Conservation (phyloP, 92 coral and sea anemone species). For the Palythoa heliodiscus region DNA sequence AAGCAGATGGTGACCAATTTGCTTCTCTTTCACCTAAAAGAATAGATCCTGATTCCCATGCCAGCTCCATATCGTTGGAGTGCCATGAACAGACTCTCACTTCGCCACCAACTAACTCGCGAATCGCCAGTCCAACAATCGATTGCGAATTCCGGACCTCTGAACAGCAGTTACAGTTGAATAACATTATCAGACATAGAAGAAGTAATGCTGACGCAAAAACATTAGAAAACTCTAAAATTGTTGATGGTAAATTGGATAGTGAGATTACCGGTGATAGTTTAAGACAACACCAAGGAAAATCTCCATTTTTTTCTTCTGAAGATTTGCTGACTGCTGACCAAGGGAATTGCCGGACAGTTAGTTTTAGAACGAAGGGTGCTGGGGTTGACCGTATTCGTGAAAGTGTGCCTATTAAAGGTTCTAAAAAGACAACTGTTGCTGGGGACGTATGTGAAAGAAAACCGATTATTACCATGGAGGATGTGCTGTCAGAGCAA, state of each 20-base stretch:
- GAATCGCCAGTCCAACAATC: conserved; percentile 24
- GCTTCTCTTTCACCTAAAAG: conserved; percentile 63
- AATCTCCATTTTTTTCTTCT: not conserved
- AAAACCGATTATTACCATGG: conserved; percentile 33
- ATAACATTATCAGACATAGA: conserved; percentile 17
- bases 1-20: conserved; percentile 32
- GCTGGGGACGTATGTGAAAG: not conserved
- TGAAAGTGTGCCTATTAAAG: not conserved
- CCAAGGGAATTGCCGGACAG: not conserved
- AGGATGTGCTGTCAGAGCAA: conserved; percentile 35
- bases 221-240: not conserved
- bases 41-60: conserved; percentile 64
- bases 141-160: conserved; percentile 11
- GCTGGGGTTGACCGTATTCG: not conserved
- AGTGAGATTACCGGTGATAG: not conserved
- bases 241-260: not conserved
- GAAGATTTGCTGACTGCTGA: conserved; percentile 5
- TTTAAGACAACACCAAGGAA: not conserved
- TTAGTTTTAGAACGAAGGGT: not conserved
- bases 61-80: conserved; percentile 82
- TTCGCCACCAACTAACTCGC: conserved; percentile 62
- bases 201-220: not conserved
- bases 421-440: conserved; percentile 2
- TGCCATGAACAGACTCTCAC: conserved; percentile 89
- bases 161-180: conserved; percentile 25